A percentile compares a stretch with the other conserved stretches of the same genome.
These are phyloP conservation scores for Atta colombica DNA, from an alignment of 1,140 invertebrate genomes.

Conservation along the genomic window DNA sequence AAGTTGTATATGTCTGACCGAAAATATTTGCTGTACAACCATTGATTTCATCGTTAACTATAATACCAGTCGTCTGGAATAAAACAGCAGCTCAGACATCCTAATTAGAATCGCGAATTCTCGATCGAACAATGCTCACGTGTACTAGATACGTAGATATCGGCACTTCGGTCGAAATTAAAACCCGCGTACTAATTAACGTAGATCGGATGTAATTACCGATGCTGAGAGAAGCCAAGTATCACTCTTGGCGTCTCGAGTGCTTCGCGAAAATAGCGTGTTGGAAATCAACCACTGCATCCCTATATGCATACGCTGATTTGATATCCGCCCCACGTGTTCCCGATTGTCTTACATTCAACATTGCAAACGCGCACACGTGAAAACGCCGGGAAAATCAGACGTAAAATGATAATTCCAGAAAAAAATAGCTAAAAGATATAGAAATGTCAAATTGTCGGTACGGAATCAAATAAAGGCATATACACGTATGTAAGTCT, in stretches of 20 bases:
- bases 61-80: slow-evolving; percentile 22
- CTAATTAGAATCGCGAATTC: slow-evolving; percentile 63
- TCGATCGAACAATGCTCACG: slow-evolving; percentile 36
- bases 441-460: slow-evolving; percentile 24
- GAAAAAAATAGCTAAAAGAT: slow-evolving; percentile 5
- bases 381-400: background rate
- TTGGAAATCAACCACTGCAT: slow-evolving; percentile 3
- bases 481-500: background rate
- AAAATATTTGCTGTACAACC: background rate
- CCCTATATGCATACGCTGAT: slow-evolving; percentile 11
- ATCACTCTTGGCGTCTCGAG: slow-evolving; percentile 66
- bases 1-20: background rate
- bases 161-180: slow-evolving; percentile 47
- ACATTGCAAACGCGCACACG: background rate
- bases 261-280: slow-evolving; percentile 57
- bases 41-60: background rate
- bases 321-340: background rate
- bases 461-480: background rate
- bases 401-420: background rate
- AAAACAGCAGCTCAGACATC: slow-evolving; percentile 40
- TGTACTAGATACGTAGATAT: slow-evolving; percentile 30
- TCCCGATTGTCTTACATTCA: background rate
- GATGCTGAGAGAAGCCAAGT: slow-evolving; percentile 48
- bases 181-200: slow-evolving; percentile 70
- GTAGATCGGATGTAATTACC: slow-evolving; percentile 71